Evolutionary conservation across 1,140 invertebrate species (phyloP).

Genomic region (Eufriesea mexicana): DNA sequence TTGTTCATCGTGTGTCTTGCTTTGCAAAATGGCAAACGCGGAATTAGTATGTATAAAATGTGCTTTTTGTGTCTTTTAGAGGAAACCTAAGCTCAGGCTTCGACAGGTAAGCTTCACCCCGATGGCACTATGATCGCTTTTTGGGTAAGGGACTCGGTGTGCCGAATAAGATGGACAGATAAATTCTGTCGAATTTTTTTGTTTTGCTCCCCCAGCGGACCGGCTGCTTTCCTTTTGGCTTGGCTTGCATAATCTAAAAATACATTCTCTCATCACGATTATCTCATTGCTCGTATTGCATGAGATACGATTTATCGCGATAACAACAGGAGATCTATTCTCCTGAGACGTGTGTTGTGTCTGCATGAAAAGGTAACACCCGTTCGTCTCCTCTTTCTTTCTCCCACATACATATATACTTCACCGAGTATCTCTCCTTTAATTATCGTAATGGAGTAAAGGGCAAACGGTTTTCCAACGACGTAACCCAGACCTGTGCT

Average conservation of each 20-base stretch:
- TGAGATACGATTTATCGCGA: constrained; percentile 13
- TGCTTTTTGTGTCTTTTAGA: constrained; percentile 75
- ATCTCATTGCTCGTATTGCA: constrained; percentile 45
- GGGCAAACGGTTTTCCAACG: constrained; percentile 17
- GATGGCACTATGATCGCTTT: constrained; percentile 42
- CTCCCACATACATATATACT: too few relatives aligned
- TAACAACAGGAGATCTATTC: constrained; percentile 19
- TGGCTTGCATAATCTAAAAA: constrained; percentile 41
- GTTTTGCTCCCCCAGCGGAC: constrained; percentile 6
- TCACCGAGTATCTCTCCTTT: background rate
- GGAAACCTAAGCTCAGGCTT: constrained; percentile 74
- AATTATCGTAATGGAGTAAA: background rate
- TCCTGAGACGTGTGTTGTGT: constrained; percentile 19
- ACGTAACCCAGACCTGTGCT: constrained; percentile 19
- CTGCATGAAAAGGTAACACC: constrained; percentile 37
- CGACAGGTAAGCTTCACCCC: constrained; percentile 74
- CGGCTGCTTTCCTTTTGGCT: constrained; percentile 32
- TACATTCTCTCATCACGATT: constrained; percentile 40
- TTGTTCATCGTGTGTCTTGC: constrained; percentile 47
- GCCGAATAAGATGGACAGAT: constrained; percentile 18
- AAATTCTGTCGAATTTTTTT: constrained; percentile 15
- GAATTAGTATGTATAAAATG: constrained; percentile 47
- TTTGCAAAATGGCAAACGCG: constrained; percentile 36
- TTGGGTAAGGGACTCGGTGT: constrained; percentile 55
- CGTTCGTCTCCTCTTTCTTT: background rate